Evolutionary conservation across 2,113 vertebrate species (phyloP).

Genomic region (Microcebus ravelobensis): DNA sequence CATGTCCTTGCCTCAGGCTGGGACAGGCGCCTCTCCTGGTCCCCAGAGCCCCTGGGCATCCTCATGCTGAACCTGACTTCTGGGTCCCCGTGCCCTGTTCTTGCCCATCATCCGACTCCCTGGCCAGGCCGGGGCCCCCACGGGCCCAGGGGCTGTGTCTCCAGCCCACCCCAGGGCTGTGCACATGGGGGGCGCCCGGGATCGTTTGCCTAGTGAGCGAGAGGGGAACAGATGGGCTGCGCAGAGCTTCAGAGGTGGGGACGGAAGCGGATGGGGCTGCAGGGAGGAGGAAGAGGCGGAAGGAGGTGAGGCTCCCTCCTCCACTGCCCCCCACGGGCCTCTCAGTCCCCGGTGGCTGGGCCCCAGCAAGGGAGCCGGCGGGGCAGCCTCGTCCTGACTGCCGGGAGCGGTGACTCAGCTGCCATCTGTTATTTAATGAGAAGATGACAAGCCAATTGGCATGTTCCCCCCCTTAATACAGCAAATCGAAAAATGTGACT

Average conservation of each 20-base stretch:
- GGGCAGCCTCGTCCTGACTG: conserved; percentile 81
- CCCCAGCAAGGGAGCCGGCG: conserved; percentile 56
- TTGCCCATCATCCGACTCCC: background rate
- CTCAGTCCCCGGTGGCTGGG: conserved; percentile 27
- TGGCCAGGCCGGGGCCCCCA: background rate
- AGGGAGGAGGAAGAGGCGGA: background rate
- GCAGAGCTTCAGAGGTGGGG: background rate
- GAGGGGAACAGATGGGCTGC: background rate
- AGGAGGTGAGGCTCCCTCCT: background rate
- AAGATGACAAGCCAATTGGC: conserved; percentile 88
- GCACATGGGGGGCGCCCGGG: accelerated
- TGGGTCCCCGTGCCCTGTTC: accelerated
- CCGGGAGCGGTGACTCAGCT: conserved; percentile 88
- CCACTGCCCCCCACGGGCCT: background rate
- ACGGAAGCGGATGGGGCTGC: background rate
- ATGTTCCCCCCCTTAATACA: conserved; percentile 82
- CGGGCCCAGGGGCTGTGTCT: accelerated
- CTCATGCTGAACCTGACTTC: background rate
- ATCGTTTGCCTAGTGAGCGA: too few species aligned
- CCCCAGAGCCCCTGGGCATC: background rate
- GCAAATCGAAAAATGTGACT: conserved; percentile 87
- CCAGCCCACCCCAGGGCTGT: background rate
- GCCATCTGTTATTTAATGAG: conserved; percentile 90
- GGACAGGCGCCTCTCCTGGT: background rate
- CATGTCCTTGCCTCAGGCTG: background rate